Evolutionary conservation across 2,888 invertebrate genomes (phyloP).

Genomic region (Lithosia quadra): DNA sequence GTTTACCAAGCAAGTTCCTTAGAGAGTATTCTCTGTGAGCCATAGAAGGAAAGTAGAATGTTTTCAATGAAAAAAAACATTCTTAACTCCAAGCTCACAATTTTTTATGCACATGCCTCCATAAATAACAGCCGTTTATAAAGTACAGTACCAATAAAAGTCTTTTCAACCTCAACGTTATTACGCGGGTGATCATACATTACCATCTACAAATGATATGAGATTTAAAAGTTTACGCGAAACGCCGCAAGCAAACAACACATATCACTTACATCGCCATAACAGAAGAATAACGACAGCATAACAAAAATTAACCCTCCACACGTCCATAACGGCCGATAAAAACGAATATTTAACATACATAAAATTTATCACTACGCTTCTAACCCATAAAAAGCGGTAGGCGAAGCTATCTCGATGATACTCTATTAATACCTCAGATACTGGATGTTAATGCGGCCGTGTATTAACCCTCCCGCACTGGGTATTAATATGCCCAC

Average conservation of each 20-base stretch:
- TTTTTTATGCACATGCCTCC: neutral
- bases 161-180: constrained; percentile 5
- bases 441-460: constrained; percentile 76
- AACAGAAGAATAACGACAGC: constrained; percentile 38
- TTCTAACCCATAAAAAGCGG: constrained; percentile 60
- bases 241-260: constrained; percentile 25
- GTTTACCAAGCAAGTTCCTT: too few species aligned
- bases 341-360: constrained; percentile 57
- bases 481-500: constrained; percentile 69
- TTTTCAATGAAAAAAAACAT: neutral
- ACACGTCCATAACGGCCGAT: constrained; percentile 41
- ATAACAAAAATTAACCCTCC: constrained; percentile 50
- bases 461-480: constrained; percentile 64
- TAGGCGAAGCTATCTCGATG: constrained; percentile 70
- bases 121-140: constrained; percentile 5
- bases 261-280: constrained; percentile 34
- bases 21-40: neutral
- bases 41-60: neutral
- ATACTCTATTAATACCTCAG: constrained; percentile 80
- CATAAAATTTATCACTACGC: constrained; percentile 58
- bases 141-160: constrained; percentile 5
- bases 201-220: constrained; percentile 22
- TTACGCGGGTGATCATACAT: constrained; percentile 23
- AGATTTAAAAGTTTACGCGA: constrained; percentile 27
- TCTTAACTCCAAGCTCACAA: neutral